These are phyloP conservation scores for Menidia beryllina DNA, from an alignment of 2,113 vertebrate genomes.

Conservation along the genomic window DNA sequence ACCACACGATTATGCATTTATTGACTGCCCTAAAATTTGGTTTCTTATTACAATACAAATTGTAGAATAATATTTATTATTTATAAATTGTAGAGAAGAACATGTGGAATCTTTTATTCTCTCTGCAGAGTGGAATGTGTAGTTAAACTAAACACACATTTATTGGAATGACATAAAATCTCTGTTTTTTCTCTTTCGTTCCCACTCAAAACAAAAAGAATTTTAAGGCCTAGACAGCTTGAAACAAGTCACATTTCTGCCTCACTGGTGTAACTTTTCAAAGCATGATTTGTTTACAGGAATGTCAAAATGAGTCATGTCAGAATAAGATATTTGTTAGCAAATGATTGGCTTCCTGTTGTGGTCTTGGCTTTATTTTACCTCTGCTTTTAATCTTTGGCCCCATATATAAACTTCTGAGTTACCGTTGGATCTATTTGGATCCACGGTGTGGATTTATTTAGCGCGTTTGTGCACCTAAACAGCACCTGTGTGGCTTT, in stretches of 20 bases:
- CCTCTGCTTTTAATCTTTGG: slow-evolving; percentile 2
- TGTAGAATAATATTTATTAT: too few relatives aligned
- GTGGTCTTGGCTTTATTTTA: not conserved
- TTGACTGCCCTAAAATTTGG: not conserved
- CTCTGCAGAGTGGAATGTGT: not conserved
- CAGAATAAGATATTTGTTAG: slow-evolving; percentile 63
- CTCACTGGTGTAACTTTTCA: slow-evolving; percentile 10
- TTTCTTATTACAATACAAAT: too few relatives aligned
- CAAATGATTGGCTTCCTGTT: slow-evolving; percentile 64
- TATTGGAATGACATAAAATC: slow-evolving; percentile 13
- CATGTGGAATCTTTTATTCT: not conserved
- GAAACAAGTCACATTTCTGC: slow-evolving; percentile 3
- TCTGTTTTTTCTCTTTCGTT: slow-evolving; percentile 26
- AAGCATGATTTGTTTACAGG: slow-evolving; percentile 62
- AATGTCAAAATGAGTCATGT: slow-evolving; percentile 57
- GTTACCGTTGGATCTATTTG: not conserved
- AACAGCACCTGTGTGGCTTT: slow-evolving; percentile 37
- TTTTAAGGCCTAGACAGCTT: slow-evolving; percentile 50
- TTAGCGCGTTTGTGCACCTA: not conserved
- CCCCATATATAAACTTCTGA: slow-evolving; percentile 4
- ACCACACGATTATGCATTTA: slow-evolving; percentile 46
- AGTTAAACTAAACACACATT: not conserved
- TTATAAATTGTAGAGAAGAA: too few relatives aligned
- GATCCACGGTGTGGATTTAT: slow-evolving; percentile 11
- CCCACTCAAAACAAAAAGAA: slow-evolving; percentile 26